Evolutionary conservation across 1,140 invertebrate species (phyloP).

Genomic region (Nephila pilipes): DNA sequence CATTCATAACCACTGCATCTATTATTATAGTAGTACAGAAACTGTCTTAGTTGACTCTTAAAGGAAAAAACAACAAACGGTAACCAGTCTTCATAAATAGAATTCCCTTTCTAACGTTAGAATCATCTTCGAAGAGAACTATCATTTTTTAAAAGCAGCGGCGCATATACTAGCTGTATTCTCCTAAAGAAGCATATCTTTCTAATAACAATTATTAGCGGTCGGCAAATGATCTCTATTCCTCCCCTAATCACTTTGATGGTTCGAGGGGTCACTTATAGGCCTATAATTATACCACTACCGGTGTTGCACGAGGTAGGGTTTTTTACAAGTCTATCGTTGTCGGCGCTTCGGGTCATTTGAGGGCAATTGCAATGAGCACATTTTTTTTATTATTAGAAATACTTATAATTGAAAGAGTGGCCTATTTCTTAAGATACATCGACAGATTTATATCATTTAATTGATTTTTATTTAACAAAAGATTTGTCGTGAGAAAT

Average conservation of each 20-base stretch:
- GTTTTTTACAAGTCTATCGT: constrained; percentile 33
- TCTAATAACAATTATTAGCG: constrained; percentile 67
- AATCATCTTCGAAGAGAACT: constrained; percentile 11
- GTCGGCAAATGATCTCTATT: constrained; percentile 50
- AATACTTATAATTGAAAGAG: constrained; percentile 31
- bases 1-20: neutral
- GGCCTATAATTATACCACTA: constrained; percentile 65
- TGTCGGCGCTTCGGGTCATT: constrained; percentile 31
- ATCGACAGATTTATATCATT: neutral
- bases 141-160: neutral
- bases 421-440: neutral
- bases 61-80: neutral
- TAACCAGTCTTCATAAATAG: neutral
- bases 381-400: neutral
- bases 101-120: neutral
- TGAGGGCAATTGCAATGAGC: constrained; percentile 8
- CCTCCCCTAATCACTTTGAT: constrained; percentile 42
- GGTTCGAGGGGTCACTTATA: constrained; percentile 51
- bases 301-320: constrained; percentile 44
- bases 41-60: neutral
- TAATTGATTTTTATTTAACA: neutral
- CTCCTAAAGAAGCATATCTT: constrained; percentile 14
- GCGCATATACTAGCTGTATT: neutral
- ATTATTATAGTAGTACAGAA: neutral
- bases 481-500: neutral